These are phyloP conservation scores for Tenthredo scrophulariae DNA, from an alignment of 2,888 invertebrate species.

Conservation along the genomic window DNA sequence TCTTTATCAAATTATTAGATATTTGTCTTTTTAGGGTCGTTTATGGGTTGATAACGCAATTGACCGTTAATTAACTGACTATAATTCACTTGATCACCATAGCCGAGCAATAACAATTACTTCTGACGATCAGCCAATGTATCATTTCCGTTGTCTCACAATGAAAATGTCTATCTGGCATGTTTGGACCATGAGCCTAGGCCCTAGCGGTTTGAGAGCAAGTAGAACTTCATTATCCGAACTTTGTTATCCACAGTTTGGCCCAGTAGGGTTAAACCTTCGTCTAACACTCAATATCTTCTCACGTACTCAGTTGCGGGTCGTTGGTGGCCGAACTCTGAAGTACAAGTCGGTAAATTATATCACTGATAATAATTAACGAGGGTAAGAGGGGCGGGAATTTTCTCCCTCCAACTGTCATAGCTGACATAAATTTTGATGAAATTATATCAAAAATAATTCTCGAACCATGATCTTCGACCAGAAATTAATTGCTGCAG, in stretches of 20 bases:
- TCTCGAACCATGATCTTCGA: neutral
- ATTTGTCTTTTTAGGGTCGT: neutral
- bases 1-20: conserved; percentile 5
- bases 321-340: conserved; percentile 19
- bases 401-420: neutral
- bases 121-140: conserved; percentile 38
- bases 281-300: conserved; percentile 18
- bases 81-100: conserved; percentile 48
- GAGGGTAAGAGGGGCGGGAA: neutral
- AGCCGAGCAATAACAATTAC: conserved; percentile 43
- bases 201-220: conserved; percentile 11
- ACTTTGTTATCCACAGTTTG: conserved; percentile 30
- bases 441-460: neutral
- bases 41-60: neutral
- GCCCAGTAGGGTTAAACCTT: conserved; percentile 21
- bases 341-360: conserved; percentile 8
- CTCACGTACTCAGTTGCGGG: conserved; percentile 2
- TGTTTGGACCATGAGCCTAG: conserved; percentile 27
- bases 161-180: conserved; percentile 35
- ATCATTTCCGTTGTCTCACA: conserved; percentile 33
- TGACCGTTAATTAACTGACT: neutral
- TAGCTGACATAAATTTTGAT: neutral
- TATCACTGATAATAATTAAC: conserved; percentile 11
- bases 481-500: neutral
- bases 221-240: conserved; percentile 40